phyloP scores from a whole-genome alignment of 2,797 vertebrate genomes.

The Clarias pachynema region DNA sequence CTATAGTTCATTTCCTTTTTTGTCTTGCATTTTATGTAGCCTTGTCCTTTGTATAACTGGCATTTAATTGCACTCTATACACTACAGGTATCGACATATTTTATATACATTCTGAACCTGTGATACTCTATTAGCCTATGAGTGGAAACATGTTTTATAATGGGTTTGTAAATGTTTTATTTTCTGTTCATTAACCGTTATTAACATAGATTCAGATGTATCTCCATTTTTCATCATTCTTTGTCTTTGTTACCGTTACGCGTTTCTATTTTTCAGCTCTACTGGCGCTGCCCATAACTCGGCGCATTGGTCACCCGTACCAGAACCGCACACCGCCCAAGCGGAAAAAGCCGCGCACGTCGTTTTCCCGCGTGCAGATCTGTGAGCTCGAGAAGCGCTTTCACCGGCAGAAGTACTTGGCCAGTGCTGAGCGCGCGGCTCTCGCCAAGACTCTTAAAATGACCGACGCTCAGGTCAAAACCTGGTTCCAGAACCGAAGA shows the following conservation, averaged over 20 bases:
- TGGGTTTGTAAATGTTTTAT: too few species aligned
- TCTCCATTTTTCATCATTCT: neutral
- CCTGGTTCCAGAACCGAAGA: conserved; percentile 97
- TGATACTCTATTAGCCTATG: too few species aligned
- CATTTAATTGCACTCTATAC: neutral
- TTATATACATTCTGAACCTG: too few species aligned
- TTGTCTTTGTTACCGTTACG: too few species aligned
- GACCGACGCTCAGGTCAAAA: conserved; percentile 98
- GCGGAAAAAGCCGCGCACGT: conserved; percentile 96
- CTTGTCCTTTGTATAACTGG: neutral
- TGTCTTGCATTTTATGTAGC: too few species aligned
- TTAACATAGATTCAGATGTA: neutral
- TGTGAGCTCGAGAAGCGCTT: conserved; percentile 97
- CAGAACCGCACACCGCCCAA: conserved; percentile 98
- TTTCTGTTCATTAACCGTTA: neutral
- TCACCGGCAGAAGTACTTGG: conserved; percentile 95
- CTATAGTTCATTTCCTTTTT: neutral
- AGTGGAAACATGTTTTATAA: too few species aligned
- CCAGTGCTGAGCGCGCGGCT: conserved; percentile 90
- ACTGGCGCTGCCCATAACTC: conserved; percentile 93
- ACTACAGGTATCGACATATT: neutral
- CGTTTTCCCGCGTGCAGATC: conserved; percentile 95
- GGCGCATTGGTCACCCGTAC: conserved; percentile 97
- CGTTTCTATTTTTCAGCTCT: conserved; percentile 76
- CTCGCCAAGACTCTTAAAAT: conserved; percentile 96